Evolutionary conservation across 2,113 vertebrate species (phyloP).

Genomic region (Fulmarus glacialis): DNA sequence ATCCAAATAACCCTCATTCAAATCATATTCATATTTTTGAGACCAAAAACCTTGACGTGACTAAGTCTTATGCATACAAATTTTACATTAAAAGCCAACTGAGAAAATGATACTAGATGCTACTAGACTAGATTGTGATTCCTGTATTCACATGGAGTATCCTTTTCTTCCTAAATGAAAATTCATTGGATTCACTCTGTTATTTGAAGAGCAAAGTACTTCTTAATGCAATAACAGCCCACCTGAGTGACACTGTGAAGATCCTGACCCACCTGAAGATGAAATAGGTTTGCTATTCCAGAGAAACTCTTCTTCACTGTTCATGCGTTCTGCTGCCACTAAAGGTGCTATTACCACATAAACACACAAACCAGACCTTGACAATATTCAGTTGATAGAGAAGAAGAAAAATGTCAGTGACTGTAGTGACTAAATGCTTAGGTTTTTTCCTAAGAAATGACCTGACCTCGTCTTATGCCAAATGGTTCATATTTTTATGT

Average conservation of each 20-base stretch:
- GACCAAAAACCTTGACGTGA: not conserved
- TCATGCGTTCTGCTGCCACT: fast-evolving
- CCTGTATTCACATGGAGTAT: not conserved
- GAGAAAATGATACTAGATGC: not conserved
- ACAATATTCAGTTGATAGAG: not conserved
- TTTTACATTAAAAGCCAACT: not conserved
- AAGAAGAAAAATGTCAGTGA: not conserved
- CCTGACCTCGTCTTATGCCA: not conserved
- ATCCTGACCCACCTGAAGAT: not conserved
- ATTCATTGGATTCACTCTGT: not conserved
- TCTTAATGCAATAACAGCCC: not conserved
- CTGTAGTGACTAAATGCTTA: not conserved
- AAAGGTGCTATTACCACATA: not conserved
- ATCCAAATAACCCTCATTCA: not conserved
- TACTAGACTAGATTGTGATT: not conserved
- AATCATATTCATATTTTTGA: not conserved
- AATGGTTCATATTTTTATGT: not conserved
- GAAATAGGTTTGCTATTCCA: not conserved
- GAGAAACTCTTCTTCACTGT: not conserved
- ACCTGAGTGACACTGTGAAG: not conserved
- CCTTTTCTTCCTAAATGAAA: not conserved
- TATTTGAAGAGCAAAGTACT: not conserved
- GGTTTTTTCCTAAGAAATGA: not conserved
- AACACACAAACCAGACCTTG: not conserved
- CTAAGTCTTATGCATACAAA: not conserved